Evolutionary conservation across 1,140 invertebrate genomes (phyloP).

Genomic region (Magallana angulata): DNA sequence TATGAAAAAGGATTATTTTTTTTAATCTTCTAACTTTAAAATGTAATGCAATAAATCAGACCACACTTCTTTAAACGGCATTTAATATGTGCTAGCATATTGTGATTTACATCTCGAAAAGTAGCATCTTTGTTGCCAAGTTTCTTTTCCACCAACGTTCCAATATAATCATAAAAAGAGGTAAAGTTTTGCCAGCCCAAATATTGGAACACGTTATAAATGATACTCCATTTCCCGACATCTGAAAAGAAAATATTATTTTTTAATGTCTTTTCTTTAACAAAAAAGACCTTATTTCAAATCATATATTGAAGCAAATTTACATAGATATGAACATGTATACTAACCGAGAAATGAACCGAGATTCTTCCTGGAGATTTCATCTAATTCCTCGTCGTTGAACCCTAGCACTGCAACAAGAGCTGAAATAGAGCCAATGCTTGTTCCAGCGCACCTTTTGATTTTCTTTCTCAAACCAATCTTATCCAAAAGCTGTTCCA

Average conservation of each 20-base stretch:
- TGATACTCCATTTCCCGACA: background rate
- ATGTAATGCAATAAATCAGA: too few relatives aligned
- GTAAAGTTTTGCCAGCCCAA: background rate
- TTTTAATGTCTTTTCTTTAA: too few relatives aligned
- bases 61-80: too few relatives aligned
- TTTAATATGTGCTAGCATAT: too few relatives aligned
- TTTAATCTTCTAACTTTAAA: too few relatives aligned
- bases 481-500: slow-evolving; percentile 56
- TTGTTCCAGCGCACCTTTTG: slow-evolving; percentile 62
- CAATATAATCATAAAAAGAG: background rate
- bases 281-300: too few relatives aligned
- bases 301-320: too few relatives aligned
- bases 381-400: background rate
- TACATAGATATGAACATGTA: background rate
- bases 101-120: background rate
- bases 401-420: slow-evolving; percentile 59
- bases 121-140: slow-evolving; percentile 20
- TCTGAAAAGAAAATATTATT: background rate
- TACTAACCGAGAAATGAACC: background rate
- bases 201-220: background rate
- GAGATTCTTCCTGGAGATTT: background rate
- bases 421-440: slow-evolving; percentile 62
- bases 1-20: too few relatives aligned
- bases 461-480: slow-evolving; percentile 61
- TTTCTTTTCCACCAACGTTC: background rate